Percentiles rank a stretch among this genome's conserved stretches.
These are phyloP conservation scores for Psittacula echo DNA, from an alignment of 2,797 vertebrate species.

Conservation along the genomic window DNA sequence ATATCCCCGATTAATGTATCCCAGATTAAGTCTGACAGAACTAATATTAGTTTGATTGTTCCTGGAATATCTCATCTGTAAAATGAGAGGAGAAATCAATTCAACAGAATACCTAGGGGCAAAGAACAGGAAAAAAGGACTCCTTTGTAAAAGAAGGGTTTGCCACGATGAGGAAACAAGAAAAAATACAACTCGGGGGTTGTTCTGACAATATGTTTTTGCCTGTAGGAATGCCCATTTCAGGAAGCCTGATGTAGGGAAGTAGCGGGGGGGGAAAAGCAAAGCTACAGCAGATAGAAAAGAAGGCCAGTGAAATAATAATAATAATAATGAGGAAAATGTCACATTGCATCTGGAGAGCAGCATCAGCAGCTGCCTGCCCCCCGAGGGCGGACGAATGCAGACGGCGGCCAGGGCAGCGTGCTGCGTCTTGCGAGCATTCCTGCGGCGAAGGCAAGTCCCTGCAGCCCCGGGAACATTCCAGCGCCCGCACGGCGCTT, in stretches of 20 bases:
- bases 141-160: background rate
- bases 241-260: background rate
- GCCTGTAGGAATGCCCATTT: background rate
- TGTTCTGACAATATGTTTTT: background rate
- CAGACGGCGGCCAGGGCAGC: constrained; percentile 74
- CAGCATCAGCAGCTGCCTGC: constrained; percentile 67
- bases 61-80: constrained; percentile 65
- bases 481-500: constrained; percentile 50
- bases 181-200: background rate
- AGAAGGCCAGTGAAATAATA: constrained; percentile 46
- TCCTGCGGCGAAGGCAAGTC: constrained; percentile 83
- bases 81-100: constrained; percentile 57
- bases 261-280: background rate
- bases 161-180: background rate
- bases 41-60: constrained; percentile 46
- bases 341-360: constrained; percentile 68
- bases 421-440: constrained; percentile 87
- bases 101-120: constrained; percentile 16
- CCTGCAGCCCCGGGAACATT: constrained; percentile 83
- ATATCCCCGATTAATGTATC: constrained; percentile 47
- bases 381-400: constrained; percentile 45
- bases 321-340: constrained; percentile 70
- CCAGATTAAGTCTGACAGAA: constrained; percentile 59
- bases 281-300: constrained; percentile 19
- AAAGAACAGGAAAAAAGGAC: background rate